Base-by-base conservation (phyloP, 1,140 invertebrate species). In the Xylocopa sonorina region DNA sequence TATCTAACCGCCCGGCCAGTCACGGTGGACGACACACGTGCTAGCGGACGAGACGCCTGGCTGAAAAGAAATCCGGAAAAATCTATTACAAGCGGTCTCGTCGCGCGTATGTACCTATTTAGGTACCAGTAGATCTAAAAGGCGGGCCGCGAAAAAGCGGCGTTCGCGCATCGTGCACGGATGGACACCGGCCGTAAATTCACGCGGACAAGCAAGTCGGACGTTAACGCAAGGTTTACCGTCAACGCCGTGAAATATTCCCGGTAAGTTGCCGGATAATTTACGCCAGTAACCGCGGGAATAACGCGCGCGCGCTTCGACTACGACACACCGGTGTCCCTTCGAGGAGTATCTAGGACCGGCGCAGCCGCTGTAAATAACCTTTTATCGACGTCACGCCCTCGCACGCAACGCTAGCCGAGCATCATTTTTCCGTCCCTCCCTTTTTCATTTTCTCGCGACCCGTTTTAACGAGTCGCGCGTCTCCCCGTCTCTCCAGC, bases 181-280 rank as follows among this genome's bases (percentile, higher is more conserved):
- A 63, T 77, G 68, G 73, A 86, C 84, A 85, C 64, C 73, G 84
- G 50, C 85, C 84, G 80, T 86, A 86, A 86, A 86, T 86, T 86
- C 57, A 79, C 84, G 84, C 83, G 80, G 82, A 87, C 82, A 81
- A 83, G 85, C 79, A 71, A 79, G 76, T 73, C 85, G 85, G 84
- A 81, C 85, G 76, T 87, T 87, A 87, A 86, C 82, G 84, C 85
- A 86, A 84, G 84, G 85, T 87, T 87, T 87, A 87, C 84, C 84
- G 85, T 87, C 85, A 87, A 86, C 85, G 74, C 74, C 60, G 67
- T 87, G 84, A 86, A 86, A 87, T 87, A 87, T 87, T 84, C 85
- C 73, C 72, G 72, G 82, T 86, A 86, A 87, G 75, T 82, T 77
- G 85, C 69, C 57, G 81, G 68, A 86, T 87, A 87, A 87, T 87